phyloP scores from a whole-genome alignment of 2,888 invertebrate genomes.

The Hypsopygia costalis region DNA sequence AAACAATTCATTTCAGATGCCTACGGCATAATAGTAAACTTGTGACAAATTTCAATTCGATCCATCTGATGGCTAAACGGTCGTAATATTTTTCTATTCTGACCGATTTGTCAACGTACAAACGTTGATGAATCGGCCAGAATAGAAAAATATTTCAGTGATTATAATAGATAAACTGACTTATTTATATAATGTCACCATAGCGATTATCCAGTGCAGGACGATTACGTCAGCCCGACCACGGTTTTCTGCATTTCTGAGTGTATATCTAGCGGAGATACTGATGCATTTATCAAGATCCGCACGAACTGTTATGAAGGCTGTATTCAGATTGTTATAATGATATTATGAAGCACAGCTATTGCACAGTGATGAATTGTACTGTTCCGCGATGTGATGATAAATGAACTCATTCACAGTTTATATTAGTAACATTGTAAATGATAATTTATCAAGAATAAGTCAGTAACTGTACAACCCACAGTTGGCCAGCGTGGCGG shows the following conservation, averaged over 20 bases:
- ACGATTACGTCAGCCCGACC: slow-evolving; percentile 41
- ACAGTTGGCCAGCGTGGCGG: too few relatives aligned
- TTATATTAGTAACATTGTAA: not conserved
- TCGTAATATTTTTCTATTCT: too few relatives aligned
- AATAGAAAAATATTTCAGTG: too few relatives aligned
- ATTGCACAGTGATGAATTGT: slow-evolving; percentile 4
- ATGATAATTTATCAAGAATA: too few relatives aligned
- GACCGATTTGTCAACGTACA: too few relatives aligned
- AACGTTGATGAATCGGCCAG: too few relatives aligned
- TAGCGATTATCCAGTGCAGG: slow-evolving; percentile 43
- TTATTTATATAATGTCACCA: slow-evolving; percentile 10
- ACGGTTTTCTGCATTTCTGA: slow-evolving; percentile 30
- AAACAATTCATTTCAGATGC: too few relatives aligned
- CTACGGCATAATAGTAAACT: too few relatives aligned
- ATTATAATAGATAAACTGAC: too few relatives aligned
- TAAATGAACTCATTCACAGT: not conserved
- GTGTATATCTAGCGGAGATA: slow-evolving; percentile 51
- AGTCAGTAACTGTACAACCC: too few relatives aligned
- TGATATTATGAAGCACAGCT: slow-evolving; percentile 25
- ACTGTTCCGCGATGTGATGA: slow-evolving; percentile 4
- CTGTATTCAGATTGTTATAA: slow-evolving; percentile 36
- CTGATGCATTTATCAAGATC: slow-evolving; percentile 59
- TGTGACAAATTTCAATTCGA: too few relatives aligned
- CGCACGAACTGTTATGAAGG: slow-evolving; percentile 41
- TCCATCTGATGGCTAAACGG: too few relatives aligned